Evolutionary conservation across 2,113 vertebrate species (phyloP).

Genomic region (Mirounga angustirostris): DNA sequence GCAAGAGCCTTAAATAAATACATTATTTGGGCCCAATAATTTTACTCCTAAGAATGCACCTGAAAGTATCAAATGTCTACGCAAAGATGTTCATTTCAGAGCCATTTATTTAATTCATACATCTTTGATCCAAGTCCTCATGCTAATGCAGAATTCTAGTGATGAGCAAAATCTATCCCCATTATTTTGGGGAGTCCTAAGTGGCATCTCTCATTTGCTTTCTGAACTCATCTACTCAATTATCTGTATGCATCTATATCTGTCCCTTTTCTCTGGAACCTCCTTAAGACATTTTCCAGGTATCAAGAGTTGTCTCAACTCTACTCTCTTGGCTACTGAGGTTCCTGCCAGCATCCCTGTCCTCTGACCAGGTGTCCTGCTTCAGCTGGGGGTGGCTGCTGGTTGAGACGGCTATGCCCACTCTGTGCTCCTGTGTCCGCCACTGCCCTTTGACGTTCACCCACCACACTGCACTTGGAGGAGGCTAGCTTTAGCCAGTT

Average conservation of each 20-base stretch:
- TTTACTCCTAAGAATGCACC: not conserved
- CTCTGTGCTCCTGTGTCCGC: not conserved
- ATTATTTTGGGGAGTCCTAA: fast-evolving
- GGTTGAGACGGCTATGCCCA: fast-evolving
- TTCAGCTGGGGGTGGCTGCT: fast-evolving
- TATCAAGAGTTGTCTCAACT: not conserved
- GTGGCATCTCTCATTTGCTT: not conserved
- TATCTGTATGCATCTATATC: fast-evolving
- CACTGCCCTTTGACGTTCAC: not conserved
- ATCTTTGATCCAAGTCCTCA: fast-evolving
- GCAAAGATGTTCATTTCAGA: not conserved
- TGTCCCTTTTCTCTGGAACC: not conserved
- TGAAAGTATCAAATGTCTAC: not conserved
- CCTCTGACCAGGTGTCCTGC: not conserved
- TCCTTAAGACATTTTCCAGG: not conserved
- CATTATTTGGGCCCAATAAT: too few species aligned
- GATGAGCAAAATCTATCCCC: too few species aligned
- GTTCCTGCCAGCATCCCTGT: fast-evolving
- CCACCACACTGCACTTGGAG: not conserved
- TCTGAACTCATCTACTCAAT: not conserved
- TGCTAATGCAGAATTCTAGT: not conserved
- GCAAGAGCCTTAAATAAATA: not conserved
- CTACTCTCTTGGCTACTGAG: fast-evolving
- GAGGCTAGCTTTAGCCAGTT: not conserved
- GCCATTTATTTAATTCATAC: fast-evolving